Evolutionary conservation across 2,113 vertebrate genomes (phyloP).

Genomic region (Macrotis lagotis): DNA sequence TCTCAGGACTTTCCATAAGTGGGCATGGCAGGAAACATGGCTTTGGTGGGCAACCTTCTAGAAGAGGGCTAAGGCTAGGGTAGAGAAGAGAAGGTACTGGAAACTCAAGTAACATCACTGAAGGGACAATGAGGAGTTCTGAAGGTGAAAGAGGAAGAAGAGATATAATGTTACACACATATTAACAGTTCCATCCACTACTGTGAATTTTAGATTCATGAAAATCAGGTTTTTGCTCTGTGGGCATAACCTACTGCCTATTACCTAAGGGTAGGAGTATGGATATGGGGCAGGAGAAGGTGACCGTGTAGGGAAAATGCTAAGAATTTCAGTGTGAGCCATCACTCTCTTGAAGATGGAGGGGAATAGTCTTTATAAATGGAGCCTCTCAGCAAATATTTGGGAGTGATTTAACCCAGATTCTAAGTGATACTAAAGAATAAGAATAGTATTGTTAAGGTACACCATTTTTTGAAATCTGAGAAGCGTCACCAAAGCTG

Average conservation of each 20-base stretch:
- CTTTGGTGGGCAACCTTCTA: background rate
- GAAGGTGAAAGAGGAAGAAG: background rate
- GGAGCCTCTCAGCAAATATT: too few species aligned
- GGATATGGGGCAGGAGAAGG: too few species aligned
- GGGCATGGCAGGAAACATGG: background rate
- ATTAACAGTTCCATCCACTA: background rate
- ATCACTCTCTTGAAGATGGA: too few species aligned
- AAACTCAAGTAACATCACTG: background rate
- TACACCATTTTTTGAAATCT: too few species aligned
- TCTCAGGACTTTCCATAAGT: background rate
- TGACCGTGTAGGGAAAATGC: too few species aligned
- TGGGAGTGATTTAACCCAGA: too few species aligned
- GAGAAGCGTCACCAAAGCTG: too few species aligned
- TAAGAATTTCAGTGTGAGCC: too few species aligned
- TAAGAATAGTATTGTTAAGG: too few species aligned
- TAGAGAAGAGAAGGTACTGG: background rate
- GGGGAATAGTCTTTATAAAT: too few species aligned
- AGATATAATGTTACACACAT: background rate
- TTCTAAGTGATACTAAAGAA: too few species aligned
- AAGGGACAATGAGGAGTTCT: background rate
- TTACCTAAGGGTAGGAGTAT: background rate
- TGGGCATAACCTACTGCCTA: background rate
- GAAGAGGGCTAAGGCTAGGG: background rate
- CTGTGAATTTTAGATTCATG: background rate
- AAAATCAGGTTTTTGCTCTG: background rate